Evolutionary conservation across 35 echinoderm and acorn worm species (phyloP).

Genomic region (Apostichopus parvimensis): DNA sequence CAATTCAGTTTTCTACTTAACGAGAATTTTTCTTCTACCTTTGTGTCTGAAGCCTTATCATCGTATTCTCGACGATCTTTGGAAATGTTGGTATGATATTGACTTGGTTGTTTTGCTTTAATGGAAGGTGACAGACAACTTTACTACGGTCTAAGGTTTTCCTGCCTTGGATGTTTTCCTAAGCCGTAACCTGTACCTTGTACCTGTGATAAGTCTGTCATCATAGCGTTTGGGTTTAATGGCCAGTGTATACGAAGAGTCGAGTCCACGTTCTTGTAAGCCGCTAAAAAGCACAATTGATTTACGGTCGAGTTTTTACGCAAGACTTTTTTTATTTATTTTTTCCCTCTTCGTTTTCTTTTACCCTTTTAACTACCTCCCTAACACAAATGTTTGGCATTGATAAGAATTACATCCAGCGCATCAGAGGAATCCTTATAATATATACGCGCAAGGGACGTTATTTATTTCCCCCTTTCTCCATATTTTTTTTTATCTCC

Average conservation of each 20-base stretch:
- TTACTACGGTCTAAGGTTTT: background rate
- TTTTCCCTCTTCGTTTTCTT: background rate
- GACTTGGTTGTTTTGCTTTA: too few species aligned
- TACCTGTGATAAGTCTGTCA: conserved; percentile 31
- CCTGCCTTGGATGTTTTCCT: background rate
- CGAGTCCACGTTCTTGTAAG: background rate
- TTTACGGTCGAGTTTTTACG: conserved; percentile 18
- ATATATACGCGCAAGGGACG: too few species aligned
- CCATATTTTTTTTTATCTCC: too few species aligned
- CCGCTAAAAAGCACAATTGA: conserved; percentile 6
- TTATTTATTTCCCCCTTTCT: too few species aligned
- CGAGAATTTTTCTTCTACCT: too few species aligned
- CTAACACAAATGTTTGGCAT: conserved; percentile 36
- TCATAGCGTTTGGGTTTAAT: conserved; percentile 23
- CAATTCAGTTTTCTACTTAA: too few species aligned
- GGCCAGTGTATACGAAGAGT: conserved; percentile 11
- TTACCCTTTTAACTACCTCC: background rate
- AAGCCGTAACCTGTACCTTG: background rate
- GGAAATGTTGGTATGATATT: too few species aligned
- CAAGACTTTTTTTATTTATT: background rate
- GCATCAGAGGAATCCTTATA: too few species aligned
- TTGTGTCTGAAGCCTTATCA: too few species aligned
- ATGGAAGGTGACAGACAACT: too few species aligned
- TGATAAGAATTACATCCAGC: background rate
- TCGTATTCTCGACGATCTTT: too few species aligned